Evolutionary conservation across 2,797 vertebrate species (phyloP), one percentile per base, ranked within the genome.

Genomic region (Falco columbarius): DNA sequence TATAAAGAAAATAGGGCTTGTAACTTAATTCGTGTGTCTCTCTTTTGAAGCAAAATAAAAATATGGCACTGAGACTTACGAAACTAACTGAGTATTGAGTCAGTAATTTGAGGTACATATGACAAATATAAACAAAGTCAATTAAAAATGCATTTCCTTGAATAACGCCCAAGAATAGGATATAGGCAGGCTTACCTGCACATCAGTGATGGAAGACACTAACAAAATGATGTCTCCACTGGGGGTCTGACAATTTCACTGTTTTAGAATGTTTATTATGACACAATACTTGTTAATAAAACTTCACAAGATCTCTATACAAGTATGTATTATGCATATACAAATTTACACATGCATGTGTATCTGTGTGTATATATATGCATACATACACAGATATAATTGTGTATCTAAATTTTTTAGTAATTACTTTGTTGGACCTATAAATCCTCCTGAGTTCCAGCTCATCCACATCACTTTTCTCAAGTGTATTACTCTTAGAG

Each of bases 11-110:
- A 77, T 2, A 40, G 14, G 52, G 9, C 9, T 91, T 77, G 12
- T 46, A 29, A 54, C 75, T 94, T 84, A 81, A 83, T 86, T 67
- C 6, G 6, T 22, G 18, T 40, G 4, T 58, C 51, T 61, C 36
- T 38, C 20, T 27, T 44, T n/a, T 44, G 71, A 75, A 91, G 67
- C 11, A 92, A 95, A 86, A 65, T 65, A 51, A 85, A 67, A 86
- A 23, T 63, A 5, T 56, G 63, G 67, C 34, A n/a, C 26, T 19
- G 47, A 65, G 34, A 55, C 30, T 90, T 75, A 4, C 12, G 68
- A 42, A 92, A 80, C 40, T 71, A 30, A 42, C 38, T 44, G 63
- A 65, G 29, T 55, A 24, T 19, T 81, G 66, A 62, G 68, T 70
- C 30, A 51, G 14, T 42, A 58, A 15, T 67, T 40, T n/a, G 59